Evolutionary conservation across 2,113 vertebrate species (phyloP).

Genomic region (Mustela nigripes): DNA sequence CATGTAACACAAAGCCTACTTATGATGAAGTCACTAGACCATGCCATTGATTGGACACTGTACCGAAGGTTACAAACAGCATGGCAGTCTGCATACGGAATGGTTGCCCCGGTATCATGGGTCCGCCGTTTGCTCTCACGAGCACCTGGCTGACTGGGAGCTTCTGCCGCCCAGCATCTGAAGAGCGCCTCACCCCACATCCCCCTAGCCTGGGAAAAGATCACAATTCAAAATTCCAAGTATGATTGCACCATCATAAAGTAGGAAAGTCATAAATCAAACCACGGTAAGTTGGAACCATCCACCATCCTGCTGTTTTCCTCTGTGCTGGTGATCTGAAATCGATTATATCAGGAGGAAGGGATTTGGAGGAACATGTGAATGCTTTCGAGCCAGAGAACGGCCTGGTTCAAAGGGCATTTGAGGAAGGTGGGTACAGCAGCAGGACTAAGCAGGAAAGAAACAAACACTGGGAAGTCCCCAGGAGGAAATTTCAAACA

Average conservation of each 20-base stretch:
- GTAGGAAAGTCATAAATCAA: background rate
- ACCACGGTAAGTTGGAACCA: background rate
- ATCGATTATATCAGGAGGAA: background rate
- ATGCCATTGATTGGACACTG: background rate
- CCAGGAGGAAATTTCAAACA: background rate
- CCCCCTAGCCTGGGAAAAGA: background rate
- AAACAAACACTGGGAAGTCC: background rate
- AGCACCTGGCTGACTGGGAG: background rate
- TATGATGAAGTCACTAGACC: background rate
- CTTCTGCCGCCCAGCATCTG: background rate
- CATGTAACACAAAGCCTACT: background rate
- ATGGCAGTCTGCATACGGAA: background rate
- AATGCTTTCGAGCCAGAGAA: background rate
- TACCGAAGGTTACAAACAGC: background rate
- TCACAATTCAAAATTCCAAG: background rate
- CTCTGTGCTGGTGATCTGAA: background rate
- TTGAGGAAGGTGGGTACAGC: background rate
- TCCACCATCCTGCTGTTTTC: background rate
- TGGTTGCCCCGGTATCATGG: fast-evolving
- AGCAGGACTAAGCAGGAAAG: background rate
- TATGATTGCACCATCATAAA: background rate
- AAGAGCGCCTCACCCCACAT: background rate
- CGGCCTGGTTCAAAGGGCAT: background rate
- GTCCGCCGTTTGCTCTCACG: background rate
- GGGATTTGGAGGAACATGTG: background rate